Evolutionary conservation across 2,113 vertebrate genomes (phyloP), one percentile per base, ranked within the genome.

Genomic region (rabbit (Oryctolagus cuniculus)): DNA sequence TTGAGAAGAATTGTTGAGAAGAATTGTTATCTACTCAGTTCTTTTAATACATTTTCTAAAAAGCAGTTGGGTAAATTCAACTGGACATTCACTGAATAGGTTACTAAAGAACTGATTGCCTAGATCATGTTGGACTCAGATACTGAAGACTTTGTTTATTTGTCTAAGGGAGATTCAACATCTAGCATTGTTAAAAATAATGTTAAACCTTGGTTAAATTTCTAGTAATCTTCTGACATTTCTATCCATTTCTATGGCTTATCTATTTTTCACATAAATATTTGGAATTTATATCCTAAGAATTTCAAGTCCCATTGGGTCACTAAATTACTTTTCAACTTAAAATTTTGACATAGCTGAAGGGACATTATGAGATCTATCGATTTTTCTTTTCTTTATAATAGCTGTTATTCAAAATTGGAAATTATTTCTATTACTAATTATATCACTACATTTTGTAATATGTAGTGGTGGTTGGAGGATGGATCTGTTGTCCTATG

Each of bases 41-140:
- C 34, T 86, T 85, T 73, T 29, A 34, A 80, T 72, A 66, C 58
- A 89, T 49, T 36, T 89, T 89, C 19, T 36, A 29, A 87, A 81
- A 58, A 75, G 9, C 6, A 58, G 9, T 63, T n/a, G 17, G 24
- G 13, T 24, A 67, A 38, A 91, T 91, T 87, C 25, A 86, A 55
- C n/a, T 49, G 27, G 9, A 53, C 3, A 81, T 34, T 49, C 10
- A 75, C 22, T 82, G 36, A 91, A 61, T 51, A 61, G 6, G 29
- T 25, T 51, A 12, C 53, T 55, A 44, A 66, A 86, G 44, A 84
- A 80, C 2, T 86, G 3, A 44, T 70, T 53, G 34, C 5, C 6
- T 10, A 29, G 6, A 24, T 74, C 44, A 87, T 8, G 22, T 51
- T 75, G 70, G 31, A 63, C 25, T 69, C 10, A 38, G 3, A 36